Evolutionary conservation across 2,888 invertebrate species (phyloP), one percentile per base, ranked within the genome.

Genomic region (Phengaris arion): DNA sequence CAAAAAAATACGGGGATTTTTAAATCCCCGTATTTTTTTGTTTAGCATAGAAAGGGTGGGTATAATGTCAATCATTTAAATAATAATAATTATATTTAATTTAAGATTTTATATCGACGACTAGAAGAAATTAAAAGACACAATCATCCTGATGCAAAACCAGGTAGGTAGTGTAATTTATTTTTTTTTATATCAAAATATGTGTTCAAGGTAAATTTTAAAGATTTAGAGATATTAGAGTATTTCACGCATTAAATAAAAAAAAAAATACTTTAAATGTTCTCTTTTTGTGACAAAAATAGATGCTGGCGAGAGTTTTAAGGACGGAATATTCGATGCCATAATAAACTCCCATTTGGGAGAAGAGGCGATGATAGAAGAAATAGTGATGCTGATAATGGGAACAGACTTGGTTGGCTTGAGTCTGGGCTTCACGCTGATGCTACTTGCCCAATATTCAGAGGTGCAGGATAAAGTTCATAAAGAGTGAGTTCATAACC

Each of bases 401-500:
- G 70, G 51, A 6, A 51, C 51, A 6, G 70, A 70, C 22, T 52
- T 70, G 15, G 22, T 10, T 12, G 51, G 70, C 7, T 15, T 70
- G 22, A 51, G 48, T 12, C n/a, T 70, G 15, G 70, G 70, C 70
- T 70, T 51, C 52, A 52, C 70, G 4, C 12, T 70, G 35, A 70
- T 70, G 70, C 52, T 70, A 6, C 70, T 70, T 9, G 70, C 15
- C 22, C 6, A 15, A 22, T 70, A 70, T 6, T 52, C 70, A 4
- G 70, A 5, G 10, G 52, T 70, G 12, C 70, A 70, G 51, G 35
- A 70, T 2, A 70, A 12, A 22, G 70, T 52, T 22, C 52, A 70
- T 51, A 51, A 2, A 22, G 51, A 70, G 70, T 70, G 52, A 70
- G 70, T 70, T 51, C n/a, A 8, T 2, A 10, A 15, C 35, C 4